A percentile compares a stretch with the other conserved stretches of the same genome.
These are phyloP conservation scores for Neosalanx taihuensis DNA, from an alignment of 2,797 vertebrate genomes.

Conservation along the genomic window DNA sequence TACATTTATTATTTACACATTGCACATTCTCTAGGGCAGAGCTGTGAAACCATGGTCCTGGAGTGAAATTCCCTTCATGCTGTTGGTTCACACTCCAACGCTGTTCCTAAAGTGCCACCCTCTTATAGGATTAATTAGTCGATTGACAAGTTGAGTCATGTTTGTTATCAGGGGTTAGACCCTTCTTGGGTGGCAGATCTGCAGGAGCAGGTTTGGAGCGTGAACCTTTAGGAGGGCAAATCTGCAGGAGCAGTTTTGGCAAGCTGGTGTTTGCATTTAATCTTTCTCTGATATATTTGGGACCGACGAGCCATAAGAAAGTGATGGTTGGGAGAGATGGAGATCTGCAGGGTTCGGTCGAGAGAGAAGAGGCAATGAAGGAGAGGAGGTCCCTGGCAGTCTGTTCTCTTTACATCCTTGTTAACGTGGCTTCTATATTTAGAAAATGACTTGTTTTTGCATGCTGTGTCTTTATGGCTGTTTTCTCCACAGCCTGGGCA, in stretches of 20 bases:
- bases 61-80: too few species aligned
- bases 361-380: not conserved
- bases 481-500: constrained; percentile 26
- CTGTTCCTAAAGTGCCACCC: too few species aligned
- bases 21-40: too few species aligned
- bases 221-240: too few species aligned
- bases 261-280: too few species aligned
- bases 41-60: too few species aligned
- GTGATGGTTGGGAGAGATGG: constrained; percentile 6
- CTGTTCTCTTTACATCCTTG: constrained; percentile 30
- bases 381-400: constrained; percentile 13
- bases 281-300: too few species aligned
- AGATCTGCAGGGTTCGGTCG: not conserved
- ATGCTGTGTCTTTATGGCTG: constrained; percentile 18
- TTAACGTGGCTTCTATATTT: constrained; percentile 28
- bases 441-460: constrained; percentile 24
- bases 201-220: not conserved
- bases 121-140: too few species aligned
- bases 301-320: not conserved
- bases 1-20: not conserved
- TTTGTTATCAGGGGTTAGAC: not conserved
- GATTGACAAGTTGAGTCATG: not conserved
- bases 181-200: too few species aligned
- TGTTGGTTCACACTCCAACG: too few species aligned
- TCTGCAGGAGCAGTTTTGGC: too few species aligned